Percentiles rank a stretch among this genome's conserved stretches.
These are phyloP conservation scores for Lepus oiostolus DNA, from an alignment of 2,797 vertebrate species.

Conservation along the genomic window DNA sequence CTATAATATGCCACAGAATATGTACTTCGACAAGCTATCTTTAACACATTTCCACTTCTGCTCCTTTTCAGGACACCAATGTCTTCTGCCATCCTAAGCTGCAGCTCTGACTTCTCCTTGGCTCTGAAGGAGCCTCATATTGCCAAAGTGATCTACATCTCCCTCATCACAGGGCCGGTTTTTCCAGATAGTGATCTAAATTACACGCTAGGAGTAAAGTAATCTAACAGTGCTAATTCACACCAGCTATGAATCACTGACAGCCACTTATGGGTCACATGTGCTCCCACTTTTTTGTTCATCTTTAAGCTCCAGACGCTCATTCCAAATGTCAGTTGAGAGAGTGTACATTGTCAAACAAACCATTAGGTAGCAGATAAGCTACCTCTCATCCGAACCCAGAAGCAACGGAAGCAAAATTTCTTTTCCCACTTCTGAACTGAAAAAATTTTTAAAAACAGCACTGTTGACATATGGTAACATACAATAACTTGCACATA, in stretches of 20 bases:
- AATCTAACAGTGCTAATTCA: conserved; percentile 28
- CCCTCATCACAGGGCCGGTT: neutral
- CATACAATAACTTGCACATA: neutral
- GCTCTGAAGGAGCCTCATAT: neutral
- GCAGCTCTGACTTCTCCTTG: conserved; percentile 22
- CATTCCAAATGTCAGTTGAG: conserved; percentile 1
- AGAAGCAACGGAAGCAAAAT: neutral
- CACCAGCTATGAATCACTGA: conserved; percentile 43
- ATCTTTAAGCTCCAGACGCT: conserved; percentile 56
- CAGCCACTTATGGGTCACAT: neutral
- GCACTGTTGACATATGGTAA: neutral
- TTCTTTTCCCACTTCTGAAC: conserved; percentile 18
- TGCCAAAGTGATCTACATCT: neutral
- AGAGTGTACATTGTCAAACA: neutral
- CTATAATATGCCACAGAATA: neutral
- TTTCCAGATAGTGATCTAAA: conserved; percentile 10
- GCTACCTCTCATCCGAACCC: conserved; percentile 16
- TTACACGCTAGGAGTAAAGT: conserved; percentile 31
- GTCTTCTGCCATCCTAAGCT: conserved; percentile 25
- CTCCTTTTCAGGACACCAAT: neutral
- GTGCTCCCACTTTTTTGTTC: neutral
- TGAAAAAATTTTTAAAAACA: conserved; percentile 31
- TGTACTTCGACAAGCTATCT: neutral
- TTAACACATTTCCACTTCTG: conserved; percentile 35
- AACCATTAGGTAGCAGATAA: neutral